Conservation (phyloP, 2,797 vertebrate genomes). For the Anguilla obscura region DNA sequence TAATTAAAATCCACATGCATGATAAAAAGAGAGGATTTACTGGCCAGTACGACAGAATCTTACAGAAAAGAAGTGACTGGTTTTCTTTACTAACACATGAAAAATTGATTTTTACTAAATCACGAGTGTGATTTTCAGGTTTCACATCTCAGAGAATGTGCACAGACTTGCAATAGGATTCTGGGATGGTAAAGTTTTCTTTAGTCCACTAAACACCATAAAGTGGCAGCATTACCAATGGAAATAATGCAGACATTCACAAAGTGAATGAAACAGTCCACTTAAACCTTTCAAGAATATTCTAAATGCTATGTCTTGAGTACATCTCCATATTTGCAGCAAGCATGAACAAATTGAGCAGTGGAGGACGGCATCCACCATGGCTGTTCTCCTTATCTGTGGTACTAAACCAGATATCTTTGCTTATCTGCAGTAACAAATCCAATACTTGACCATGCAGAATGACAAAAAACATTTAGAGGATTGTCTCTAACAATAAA, state of each 20-base stretch:
- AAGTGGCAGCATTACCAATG: constrained; percentile 69
- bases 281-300: constrained; percentile 31
- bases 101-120: neutral
- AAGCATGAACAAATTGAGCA: neutral
- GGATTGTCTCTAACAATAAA: neutral
- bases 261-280: constrained; percentile 41
- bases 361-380: constrained; percentile 15
- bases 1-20: constrained; percentile 12
- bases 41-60: neutral
- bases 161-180: neutral
- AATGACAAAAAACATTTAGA: neutral
- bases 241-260: constrained; percentile 70
- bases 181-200: neutral
- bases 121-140: neutral
- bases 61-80: neutral
- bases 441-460: neutral
- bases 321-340: neutral
- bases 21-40: neutral
- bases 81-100: neutral
- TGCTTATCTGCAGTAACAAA: neutral
- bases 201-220: constrained; percentile 53
- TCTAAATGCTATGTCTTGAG: constrained; percentile 21
- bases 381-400: neutral
- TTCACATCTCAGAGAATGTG: neutral
- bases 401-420: neutral